Evolutionary conservation across 2,797 vertebrate species (phyloP), one percentile per base, ranked within the genome.

Genomic region (Melanogrammus aeglefinus): DNA sequence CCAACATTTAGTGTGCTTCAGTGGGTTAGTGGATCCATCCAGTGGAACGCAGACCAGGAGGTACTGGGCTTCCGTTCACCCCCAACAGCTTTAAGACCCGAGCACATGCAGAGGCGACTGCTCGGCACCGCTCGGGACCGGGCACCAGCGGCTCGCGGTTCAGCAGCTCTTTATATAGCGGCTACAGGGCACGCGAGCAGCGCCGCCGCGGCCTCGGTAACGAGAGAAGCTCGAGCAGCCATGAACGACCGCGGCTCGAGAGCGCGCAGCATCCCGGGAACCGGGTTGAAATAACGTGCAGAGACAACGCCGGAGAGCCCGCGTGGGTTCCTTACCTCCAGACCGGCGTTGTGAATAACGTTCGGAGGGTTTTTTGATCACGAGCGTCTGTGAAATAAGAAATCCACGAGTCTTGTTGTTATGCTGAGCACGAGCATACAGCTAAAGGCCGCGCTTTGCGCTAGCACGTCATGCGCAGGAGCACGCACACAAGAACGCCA

Each of bases 401-500:
- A 69, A 27, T 27, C 57, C 57, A 2, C 57, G 57, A 27, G 63
- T 85, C 81, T 85, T 87, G 88, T 86, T 88, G 85, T 90, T 83
- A 63, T 83, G 73, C 16, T 88, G 93, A 91, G 90, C 86, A 94
- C 92, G 91, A 93, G 93, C 92, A 86, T 83, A 38, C 84, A 85
- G 82, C 88, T 83, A 88, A 86, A 94, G 92, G 87, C 87, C 92
- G 90, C 91, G 91, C 92, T 87, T 89, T 89, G 90, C 92, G 91
- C 89, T 84, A 88, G 90, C 92, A 90, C 93, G 91, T 84, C 87
- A 84, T 87, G 89, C 89, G 92, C 92, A 83, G 86, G 84, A 82
- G 88, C 88, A 89, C 87, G 90, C 83, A 87, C 86, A 87, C 83
- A 78, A 81, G 81, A 84, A 66, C 82, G 87, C 89, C 88, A 89